Percentiles rank a stretch among this genome's conserved stretches.
These are phyloP conservation scores for Periplaneta americana DNA, from an alignment of 1,140 invertebrate genomes.

Conservation along the genomic window DNA sequence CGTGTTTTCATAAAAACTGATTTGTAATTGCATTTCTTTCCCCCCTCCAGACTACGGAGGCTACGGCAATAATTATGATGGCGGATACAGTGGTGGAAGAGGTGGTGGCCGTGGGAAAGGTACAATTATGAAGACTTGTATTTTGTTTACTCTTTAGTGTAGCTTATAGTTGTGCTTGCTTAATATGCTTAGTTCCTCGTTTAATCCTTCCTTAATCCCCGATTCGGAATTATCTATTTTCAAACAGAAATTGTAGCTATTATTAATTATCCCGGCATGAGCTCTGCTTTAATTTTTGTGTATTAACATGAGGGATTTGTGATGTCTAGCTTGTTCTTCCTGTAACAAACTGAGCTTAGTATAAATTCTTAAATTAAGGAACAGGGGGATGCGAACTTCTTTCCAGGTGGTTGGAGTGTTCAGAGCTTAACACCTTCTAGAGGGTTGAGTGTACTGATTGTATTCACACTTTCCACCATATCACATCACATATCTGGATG, in stretches of 20 bases:
- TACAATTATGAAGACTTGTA: slow-evolving; percentile 36
- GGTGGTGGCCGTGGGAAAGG: slow-evolving; percentile 72
- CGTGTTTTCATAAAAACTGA: too few relatives aligned
- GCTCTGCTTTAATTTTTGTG: neutral
- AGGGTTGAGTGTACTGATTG: neutral
- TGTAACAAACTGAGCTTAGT: neutral
- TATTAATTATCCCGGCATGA: neutral
- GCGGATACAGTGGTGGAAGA: slow-evolving; percentile 70
- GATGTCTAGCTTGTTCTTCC: neutral
- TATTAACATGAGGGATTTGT: neutral
- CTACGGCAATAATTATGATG: slow-evolving; percentile 69
- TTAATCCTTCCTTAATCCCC: too few relatives aligned
- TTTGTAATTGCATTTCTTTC: slow-evolving; percentile 27
- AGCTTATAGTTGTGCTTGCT: slow-evolving; percentile 2
- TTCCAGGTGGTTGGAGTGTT: neutral
- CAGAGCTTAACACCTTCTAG: neutral
- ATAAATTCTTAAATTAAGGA: neutral
- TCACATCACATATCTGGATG: neutral
- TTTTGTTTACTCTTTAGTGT: slow-evolving; percentile 6
- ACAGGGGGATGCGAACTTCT: neutral
- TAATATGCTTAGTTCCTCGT: too few relatives aligned
- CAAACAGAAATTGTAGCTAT: neutral
- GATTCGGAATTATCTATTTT: too few relatives aligned
- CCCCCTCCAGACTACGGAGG: slow-evolving; percentile 60
- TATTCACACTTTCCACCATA: neutral